Percentiles rank a stretch among this genome's conserved stretches.
Conservation (phyloP, 2,797 vertebrate species). For the Amblyraja radiata region DNA sequence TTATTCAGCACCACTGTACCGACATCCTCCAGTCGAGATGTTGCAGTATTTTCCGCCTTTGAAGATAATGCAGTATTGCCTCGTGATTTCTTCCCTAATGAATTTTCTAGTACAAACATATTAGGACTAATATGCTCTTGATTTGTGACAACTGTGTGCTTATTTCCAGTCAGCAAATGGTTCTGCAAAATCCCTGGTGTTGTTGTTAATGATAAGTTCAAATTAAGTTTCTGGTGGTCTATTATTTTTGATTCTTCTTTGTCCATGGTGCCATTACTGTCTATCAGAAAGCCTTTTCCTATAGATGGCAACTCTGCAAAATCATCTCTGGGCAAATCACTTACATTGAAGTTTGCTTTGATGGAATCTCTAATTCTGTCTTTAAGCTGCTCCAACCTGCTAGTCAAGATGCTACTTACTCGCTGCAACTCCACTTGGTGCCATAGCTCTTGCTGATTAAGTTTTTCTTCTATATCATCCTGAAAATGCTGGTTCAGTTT, state of each 20-base stretch:
- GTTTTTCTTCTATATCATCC: slow-evolving; percentile 58
- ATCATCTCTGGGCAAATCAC: slow-evolving; percentile 91
- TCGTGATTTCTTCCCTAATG: slow-evolving; percentile 17
- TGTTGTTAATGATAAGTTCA: slow-evolving; percentile 82
- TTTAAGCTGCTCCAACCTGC: slow-evolving; percentile 93
- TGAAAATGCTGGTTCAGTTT: slow-evolving; percentile 49
- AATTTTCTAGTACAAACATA: slow-evolving; percentile 9
- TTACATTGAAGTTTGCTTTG: slow-evolving; percentile 87
- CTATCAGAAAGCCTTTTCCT: slow-evolving; percentile 81
- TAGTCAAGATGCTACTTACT: slow-evolving; percentile 94
- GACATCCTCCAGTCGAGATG: neutral
- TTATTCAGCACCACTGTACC: neutral
- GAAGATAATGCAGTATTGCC: neutral
- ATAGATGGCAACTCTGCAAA: slow-evolving; percentile 88
- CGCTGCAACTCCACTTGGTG: slow-evolving; percentile 87
- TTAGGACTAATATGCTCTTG: slow-evolving; percentile 13
- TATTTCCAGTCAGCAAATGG: slow-evolving; percentile 67
- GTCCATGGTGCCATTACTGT: slow-evolving; percentile 76
- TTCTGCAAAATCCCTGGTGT: slow-evolving; percentile 79
- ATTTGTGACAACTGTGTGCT: slow-evolving; percentile 47
- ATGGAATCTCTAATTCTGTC: slow-evolving; percentile 98
- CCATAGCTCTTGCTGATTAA: slow-evolving; percentile 74
- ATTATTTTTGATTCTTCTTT: slow-evolving; percentile 27
- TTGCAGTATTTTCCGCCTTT: neutral
- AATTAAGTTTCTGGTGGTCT: slow-evolving; percentile 86